A percentile compares a stretch with the other conserved stretches of the same genome.
phyloP scores from a whole-genome alignment of 2,113 vertebrate genomes.

The Anthoscopus minutus region DNA sequence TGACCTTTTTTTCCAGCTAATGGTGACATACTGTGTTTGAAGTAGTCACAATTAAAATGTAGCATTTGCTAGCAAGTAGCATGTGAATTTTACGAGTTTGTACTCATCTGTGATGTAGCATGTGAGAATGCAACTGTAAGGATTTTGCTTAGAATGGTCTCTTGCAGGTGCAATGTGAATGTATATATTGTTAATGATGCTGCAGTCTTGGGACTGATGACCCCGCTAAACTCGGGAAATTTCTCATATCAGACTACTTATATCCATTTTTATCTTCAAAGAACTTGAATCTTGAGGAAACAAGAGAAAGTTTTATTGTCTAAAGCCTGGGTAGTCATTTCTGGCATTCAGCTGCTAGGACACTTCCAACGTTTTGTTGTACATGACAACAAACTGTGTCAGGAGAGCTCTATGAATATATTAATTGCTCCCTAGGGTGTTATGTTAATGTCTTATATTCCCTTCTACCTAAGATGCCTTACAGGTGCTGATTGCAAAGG shows the following conservation, averaged over 20 bases:
- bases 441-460: background rate
- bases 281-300: background rate
- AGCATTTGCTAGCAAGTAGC: background rate
- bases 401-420: background rate
- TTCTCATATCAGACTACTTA: background rate
- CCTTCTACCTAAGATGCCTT: background rate
- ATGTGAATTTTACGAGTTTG: background rate
- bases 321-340: background rate
- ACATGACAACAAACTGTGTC: background rate
- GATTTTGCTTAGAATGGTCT: background rate
- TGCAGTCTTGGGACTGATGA: background rate
- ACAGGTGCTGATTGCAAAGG: background rate
- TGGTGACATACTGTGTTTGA: background rate
- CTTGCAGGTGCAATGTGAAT: background rate
- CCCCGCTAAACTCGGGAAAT: background rate
- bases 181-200: background rate
- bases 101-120: background rate
- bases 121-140: background rate
- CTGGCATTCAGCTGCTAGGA: background rate
- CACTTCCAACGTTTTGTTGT: background rate
- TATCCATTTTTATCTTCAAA: background rate
- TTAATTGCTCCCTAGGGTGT: background rate
- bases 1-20: background rate
- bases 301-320: background rate
- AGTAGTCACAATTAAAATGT: background rate